These are phyloP conservation scores for Metallyticus violacea DNA, from an alignment of 2,888 invertebrate species.

Conservation along the genomic window DNA sequence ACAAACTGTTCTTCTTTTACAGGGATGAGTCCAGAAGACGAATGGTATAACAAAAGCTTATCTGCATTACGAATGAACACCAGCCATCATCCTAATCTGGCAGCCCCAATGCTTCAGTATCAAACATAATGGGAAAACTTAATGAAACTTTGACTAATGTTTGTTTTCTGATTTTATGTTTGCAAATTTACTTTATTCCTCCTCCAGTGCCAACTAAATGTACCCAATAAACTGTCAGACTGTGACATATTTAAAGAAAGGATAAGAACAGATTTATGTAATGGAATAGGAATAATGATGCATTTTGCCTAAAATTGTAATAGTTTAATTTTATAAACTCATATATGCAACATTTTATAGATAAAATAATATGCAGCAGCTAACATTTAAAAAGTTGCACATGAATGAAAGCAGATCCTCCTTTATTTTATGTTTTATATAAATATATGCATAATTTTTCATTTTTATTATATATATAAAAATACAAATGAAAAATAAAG, in stretches of 20 bases:
- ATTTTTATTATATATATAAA: no score
- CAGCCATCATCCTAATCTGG: conserved; percentile 90
- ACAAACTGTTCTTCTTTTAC: conserved; percentile 37
- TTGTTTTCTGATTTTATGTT: background rate
- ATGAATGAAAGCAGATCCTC: background rate
- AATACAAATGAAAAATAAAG: no score
- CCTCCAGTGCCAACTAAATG: background rate
- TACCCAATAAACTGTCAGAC: background rate
- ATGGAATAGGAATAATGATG: background rate
- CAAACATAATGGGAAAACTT: conserved; percentile 74
- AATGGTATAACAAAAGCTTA: conserved; percentile 98
- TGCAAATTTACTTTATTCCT: background rate
- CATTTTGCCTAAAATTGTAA: background rate
- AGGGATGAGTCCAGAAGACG: conserved; percentile 92
- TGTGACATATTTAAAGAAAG: no score
- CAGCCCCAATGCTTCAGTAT: conserved; percentile 95
- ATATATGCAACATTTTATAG: background rate
- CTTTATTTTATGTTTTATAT: no score
- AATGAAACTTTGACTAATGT: background rate
- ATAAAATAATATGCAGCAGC: background rate
- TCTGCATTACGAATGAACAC: conserved; percentile 96
- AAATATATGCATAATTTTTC: no score
- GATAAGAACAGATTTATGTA: background rate
- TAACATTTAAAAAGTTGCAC: background rate
- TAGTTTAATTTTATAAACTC: background rate